phyloP scores from a whole-genome alignment of 2,888 invertebrate genomes.

The Harmothoe impar region DNA sequence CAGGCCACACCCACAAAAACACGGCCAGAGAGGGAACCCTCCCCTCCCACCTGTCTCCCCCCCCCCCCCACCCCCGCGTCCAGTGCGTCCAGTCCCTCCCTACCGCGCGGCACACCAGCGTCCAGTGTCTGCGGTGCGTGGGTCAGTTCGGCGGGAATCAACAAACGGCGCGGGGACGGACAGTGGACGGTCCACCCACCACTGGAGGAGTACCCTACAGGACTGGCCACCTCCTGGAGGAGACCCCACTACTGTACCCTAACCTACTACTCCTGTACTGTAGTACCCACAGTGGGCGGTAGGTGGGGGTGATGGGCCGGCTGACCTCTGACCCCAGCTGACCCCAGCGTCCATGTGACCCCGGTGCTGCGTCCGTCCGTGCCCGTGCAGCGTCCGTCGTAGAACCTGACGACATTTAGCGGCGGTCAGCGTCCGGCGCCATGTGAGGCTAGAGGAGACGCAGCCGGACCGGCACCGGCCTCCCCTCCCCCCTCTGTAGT shows the following conservation, averaged over 20 bases:
- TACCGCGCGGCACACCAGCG: neutral
- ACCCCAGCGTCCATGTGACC: slow-evolving; percentile 43
- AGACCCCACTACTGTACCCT: neutral
- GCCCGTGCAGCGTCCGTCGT: neutral
- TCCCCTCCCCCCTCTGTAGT: neutral
- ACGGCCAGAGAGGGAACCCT: no score
- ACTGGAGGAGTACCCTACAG: no score
- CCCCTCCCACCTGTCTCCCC: neutral
- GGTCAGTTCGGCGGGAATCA: slow-evolving; percentile 17
- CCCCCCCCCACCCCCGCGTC: neutral
- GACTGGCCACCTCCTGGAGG: neutral
- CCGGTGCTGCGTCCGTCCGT: neutral
- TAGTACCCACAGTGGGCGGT: no score
- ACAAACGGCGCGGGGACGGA: neutral
- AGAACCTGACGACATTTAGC: no score
- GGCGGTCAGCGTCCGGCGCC: neutral
- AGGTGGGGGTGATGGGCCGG: neutral
- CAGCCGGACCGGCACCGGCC: neutral
- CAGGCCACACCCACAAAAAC: no score
- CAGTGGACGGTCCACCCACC: neutral
- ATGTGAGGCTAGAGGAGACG: no score
- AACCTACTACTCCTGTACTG: neutral
- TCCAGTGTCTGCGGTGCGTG: neutral
- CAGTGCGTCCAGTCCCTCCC: neutral
- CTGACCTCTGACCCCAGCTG: slow-evolving; percentile 44